These are phyloP conservation scores for Malacoraja senta DNA, from an alignment of 2,797 vertebrate genomes.

Conservation along the genomic window DNA sequence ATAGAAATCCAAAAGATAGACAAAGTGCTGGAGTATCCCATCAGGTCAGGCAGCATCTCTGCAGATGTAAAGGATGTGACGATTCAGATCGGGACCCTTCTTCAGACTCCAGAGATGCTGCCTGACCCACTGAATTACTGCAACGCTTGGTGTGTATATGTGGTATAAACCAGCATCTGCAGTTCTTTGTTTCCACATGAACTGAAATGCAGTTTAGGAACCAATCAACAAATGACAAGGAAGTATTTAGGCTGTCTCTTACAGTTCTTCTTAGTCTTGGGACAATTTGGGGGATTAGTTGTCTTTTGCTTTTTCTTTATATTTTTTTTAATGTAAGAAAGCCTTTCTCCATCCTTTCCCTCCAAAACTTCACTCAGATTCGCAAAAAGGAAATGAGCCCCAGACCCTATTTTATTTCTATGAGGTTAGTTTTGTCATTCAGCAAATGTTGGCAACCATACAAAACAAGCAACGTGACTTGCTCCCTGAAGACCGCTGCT, in stretches of 20 bases:
- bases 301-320: background rate
- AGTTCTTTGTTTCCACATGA: too few relatives aligned
- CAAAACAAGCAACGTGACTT: constrained; percentile 27
- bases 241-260: background rate
- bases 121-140: too few relatives aligned
- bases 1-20: too few relatives aligned
- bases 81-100: too few relatives aligned
- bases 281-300: background rate
- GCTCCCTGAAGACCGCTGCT: background rate
- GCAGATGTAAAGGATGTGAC: too few relatives aligned
- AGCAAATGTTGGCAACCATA: constrained; percentile 2
- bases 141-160: too few relatives aligned
- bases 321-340: background rate
- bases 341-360: background rate
- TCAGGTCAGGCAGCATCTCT: too few relatives aligned
- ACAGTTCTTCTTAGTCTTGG: background rate
- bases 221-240: too few relatives aligned
- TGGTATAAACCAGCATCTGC: too few relatives aligned
- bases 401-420: background rate
- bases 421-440: constrained; percentile 17
- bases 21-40: too few relatives aligned
- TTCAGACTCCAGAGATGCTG: too few relatives aligned
- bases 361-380: background rate
- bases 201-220: background rate
- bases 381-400: constrained; percentile 24